phyloP scores from a whole-genome alignment of 2,888 invertebrate genomes.

The Chalcis sispes region DNA sequence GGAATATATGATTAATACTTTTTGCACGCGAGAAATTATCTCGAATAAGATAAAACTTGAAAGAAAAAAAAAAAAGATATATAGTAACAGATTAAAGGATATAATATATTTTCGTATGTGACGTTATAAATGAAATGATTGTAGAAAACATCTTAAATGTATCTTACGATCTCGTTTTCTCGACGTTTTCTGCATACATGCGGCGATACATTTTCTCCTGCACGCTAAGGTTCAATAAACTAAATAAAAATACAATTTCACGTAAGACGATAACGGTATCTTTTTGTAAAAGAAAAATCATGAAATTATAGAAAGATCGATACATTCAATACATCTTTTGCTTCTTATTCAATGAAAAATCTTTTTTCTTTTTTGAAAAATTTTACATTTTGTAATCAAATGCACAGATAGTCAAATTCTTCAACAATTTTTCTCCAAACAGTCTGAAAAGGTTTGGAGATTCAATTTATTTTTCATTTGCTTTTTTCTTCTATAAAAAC shows the following conservation, averaged over 20 bases:
- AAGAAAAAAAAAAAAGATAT: not conserved
- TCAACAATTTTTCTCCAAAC: not conserved
- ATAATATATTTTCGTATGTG: not conserved
- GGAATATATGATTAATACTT: no score
- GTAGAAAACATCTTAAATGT: slow-evolving; percentile 32
- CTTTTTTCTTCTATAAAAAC: slow-evolving; percentile 9
- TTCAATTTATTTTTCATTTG: not conserved
- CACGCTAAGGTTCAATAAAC: slow-evolving; percentile 21
- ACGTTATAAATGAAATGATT: slow-evolving; percentile 13
- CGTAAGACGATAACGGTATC: not conserved
- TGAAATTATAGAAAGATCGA: not conserved
- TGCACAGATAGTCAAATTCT: no score
- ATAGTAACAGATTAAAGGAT: slow-evolving; percentile 9
- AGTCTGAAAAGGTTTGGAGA: not conserved
- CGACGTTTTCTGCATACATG: slow-evolving; percentile 34
- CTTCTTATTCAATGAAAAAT: not conserved
- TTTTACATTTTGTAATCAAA: no score
- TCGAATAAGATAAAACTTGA: no score
- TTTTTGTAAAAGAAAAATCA: not conserved
- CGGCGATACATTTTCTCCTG: slow-evolving; percentile 20
- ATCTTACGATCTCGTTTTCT: slow-evolving; percentile 14
- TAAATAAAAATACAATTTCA: slow-evolving; percentile 23
- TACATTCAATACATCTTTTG: not conserved
- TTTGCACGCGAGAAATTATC: slow-evolving; percentile 9
- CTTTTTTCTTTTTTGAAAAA: no score